Evolutionary conservation across 92 coral and sea anemone species (phyloP).

Genomic region (Parazoanthus swiftii): DNA sequence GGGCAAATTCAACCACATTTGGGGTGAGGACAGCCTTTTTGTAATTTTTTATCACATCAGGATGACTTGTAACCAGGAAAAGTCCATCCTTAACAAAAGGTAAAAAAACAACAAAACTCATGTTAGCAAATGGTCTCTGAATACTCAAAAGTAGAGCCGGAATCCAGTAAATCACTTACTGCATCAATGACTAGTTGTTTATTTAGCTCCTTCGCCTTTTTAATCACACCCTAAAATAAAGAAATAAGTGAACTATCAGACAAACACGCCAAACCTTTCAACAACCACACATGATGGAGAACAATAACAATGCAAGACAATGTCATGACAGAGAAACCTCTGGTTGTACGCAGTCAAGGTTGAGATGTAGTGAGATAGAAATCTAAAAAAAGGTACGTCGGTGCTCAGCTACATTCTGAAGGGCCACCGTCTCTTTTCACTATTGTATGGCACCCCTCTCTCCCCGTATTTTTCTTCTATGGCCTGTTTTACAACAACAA

Average conservation of each 20-base stretch:
- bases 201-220: slow-evolving; percentile 81
- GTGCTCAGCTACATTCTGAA: too few species aligned
- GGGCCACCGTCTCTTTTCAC: too few species aligned
- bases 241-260: neutral
- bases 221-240: slow-evolving; percentile 66
- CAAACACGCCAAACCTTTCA: neutral
- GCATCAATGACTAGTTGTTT: slow-evolving; percentile 93
- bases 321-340: too few species aligned
- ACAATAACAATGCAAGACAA: too few species aligned
- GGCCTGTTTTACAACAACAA: too few species aligned
- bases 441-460: too few species aligned
- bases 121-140: neutral
- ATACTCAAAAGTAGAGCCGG: neutral
- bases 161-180: slow-evolving; percentile 52
- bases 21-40: slow-evolving; percentile 84
- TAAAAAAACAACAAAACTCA: neutral
- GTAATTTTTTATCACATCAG: slow-evolving; percentile 81
- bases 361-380: too few species aligned
- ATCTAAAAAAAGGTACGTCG: too few species aligned
- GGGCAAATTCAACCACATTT: slow-evolving; percentile 88
- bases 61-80: slow-evolving; percentile 70
- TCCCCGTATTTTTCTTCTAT: too few species aligned
- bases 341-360: too few species aligned
- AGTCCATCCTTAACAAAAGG: slow-evolving; percentile 77
- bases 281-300: neutral